Conservation (phyloP, 2,113 vertebrate genomes). For the Nibea albiflora region DNA sequence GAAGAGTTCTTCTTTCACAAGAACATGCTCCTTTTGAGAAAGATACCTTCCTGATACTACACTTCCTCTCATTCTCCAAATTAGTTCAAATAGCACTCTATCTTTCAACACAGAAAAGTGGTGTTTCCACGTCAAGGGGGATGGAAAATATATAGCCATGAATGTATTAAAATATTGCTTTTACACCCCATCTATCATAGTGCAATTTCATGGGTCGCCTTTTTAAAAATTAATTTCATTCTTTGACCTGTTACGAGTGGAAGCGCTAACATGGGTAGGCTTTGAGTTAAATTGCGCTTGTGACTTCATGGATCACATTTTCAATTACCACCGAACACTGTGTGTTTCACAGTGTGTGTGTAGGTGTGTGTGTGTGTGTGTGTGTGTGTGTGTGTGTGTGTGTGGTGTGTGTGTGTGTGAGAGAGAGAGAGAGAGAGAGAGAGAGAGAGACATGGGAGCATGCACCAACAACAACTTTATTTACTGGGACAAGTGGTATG, state of each 20-base stretch:
- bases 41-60: conserved; percentile 8
- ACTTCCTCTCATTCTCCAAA: conserved; percentile 24
- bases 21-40: not conserved
- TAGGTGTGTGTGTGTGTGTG: no score
- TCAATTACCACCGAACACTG: conserved; percentile 91
- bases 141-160: conserved; percentile 64
- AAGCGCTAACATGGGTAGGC: conserved; percentile 87
- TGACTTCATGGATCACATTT: conserved; percentile 87
- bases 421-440: conserved; percentile 4
- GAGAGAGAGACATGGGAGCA: conserved; percentile 46
- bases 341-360: conserved; percentile 31
- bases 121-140: conserved; percentile 42
- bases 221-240: conserved; percentile 94
- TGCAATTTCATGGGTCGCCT: conserved; percentile 91
- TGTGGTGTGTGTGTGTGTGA: no score
- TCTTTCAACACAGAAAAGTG: conserved; percentile 37
- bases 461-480: conserved; percentile 84
- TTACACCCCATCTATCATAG: conserved; percentile 92
- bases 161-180: conserved; percentile 96
- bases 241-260: conserved; percentile 91
- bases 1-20: not conserved
- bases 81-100: conserved; percentile 34
- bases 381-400: not conserved
- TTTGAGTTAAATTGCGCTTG: conserved; percentile 89
- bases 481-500: conserved; percentile 79